Evolutionary conservation across 2,888 invertebrate genomes (phyloP), one percentile per base, ranked within the genome.

Genomic region (Stenoptilia bipunctidactyla): DNA sequence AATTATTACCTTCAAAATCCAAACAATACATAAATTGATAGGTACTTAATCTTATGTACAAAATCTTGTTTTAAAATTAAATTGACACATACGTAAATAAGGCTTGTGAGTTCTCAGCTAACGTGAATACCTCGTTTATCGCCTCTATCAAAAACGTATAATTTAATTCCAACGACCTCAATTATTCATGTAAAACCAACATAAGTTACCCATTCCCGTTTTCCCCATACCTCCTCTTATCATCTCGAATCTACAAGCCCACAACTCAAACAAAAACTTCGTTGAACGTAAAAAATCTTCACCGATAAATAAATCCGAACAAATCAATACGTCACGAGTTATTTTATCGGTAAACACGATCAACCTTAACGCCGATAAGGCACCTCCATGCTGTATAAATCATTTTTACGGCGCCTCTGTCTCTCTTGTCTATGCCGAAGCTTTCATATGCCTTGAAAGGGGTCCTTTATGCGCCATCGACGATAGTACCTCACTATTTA

Each of bases 361-460:
- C 68, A 62, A 67, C 61, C 56, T 56, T 61, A 63, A 55, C 60
- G 52, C 60, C 67, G 75, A 76, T 77, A 76, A 68, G 70, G 61
- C 63, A 60, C 61, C 61, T 61, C 57, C 61, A 14, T 4, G 51
- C 54, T 58, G 58, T 64, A 75, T 82, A 80, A 76, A 79, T 80
- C 77, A 80, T 79, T 73, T 80, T 74, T 73, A 77, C 69, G 63
- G 66, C 66, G 56, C 49, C 58, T 62, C 48, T 56, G 53, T 56
- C 60, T 51, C 64, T 60, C 67, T 69, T 70, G 71, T 72, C 72
- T 76, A 71, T 68, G 69, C 63, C 64, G 67, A 67, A 61, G 65
- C 76, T 80, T 79, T 75, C 74, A 75, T 61, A 62, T 59, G 51
- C 51, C 63, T 53, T 73, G 74, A 75, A 79, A 75, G 59, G 67